Percentiles rank a stretch among this genome's conserved stretches.
These are phyloP conservation scores for Thryonomys swinderianus DNA, from an alignment of 2,113 vertebrate species.

Conservation along the genomic window DNA sequence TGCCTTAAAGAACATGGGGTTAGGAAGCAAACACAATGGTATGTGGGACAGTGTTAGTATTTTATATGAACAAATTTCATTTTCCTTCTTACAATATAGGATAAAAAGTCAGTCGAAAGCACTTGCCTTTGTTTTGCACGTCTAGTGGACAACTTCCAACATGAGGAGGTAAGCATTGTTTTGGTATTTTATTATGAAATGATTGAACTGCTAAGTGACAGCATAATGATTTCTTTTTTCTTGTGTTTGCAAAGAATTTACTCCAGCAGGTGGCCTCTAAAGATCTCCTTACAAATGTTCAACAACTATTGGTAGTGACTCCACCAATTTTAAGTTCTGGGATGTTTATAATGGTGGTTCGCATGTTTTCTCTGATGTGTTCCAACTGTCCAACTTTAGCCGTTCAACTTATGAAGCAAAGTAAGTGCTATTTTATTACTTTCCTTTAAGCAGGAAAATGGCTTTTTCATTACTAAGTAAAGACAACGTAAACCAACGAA, in stretches of 20 bases:
- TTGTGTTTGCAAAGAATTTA: conserved; percentile 91
- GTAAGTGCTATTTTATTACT: conserved; percentile 88
- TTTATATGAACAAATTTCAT: conserved; percentile 38
- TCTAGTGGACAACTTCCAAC: conserved; percentile 99
- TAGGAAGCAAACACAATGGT: neutral
- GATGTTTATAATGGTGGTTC: conserved; percentile 99
- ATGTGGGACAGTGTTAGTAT: neutral
- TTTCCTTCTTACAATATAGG: conserved; percentile 86
- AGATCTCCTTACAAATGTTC: conserved; percentile 98
- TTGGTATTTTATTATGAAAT: conserved; percentile 1
- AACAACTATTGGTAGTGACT: conserved; percentile 97
- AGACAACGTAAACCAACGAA: neutral
- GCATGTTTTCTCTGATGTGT: conserved; percentile 99
- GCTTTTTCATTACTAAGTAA: neutral
- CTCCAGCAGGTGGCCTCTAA: conserved; percentile 98
- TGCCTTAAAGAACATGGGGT: neutral
- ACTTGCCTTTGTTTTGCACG: conserved; percentile 99
- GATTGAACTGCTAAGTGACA: neutral
- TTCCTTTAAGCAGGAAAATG: neutral
- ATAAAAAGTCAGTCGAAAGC: conserved; percentile 99
- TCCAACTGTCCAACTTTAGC: conserved; percentile 98
- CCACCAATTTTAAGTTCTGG: conserved; percentile 98
- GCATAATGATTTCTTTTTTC: neutral
- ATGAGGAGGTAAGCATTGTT: conserved; percentile 92
- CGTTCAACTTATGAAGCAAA: conserved; percentile 99